phyloP scores from a whole-genome alignment of 2,797 vertebrate genomes.

The Apogon talboti region DNA sequence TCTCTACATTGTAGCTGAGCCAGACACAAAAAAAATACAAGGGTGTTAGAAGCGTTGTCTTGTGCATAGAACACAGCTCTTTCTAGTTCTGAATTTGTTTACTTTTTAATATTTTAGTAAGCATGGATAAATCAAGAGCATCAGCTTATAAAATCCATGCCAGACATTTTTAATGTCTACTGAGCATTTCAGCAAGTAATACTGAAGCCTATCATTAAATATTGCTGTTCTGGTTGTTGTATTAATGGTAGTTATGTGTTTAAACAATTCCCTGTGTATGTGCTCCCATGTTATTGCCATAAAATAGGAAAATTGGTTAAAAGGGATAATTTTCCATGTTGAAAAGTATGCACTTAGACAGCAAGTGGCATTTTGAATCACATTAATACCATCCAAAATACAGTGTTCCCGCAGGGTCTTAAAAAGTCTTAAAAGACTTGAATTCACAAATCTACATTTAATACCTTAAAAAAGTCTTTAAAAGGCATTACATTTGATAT shows the following conservation, averaged over 20 bases:
- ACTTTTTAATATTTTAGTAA: constrained; percentile 15
- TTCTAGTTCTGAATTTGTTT: constrained; percentile 11
- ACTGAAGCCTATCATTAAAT: not conserved
- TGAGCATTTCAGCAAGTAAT: constrained; percentile 11
- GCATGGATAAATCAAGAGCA: constrained; percentile 4
- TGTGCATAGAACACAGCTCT: not conserved
- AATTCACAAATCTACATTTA: no score
- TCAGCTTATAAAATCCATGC: not conserved
- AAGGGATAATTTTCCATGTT: not conserved
- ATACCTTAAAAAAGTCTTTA: no score
- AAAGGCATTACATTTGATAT: no score
- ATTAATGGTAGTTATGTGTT: constrained; percentile 3
- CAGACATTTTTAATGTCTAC: not conserved
- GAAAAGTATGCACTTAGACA: not conserved
- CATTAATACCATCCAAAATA: not conserved
- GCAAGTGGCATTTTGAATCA: not conserved
- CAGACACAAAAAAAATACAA: constrained; percentile 4
- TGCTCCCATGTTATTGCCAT: not conserved
- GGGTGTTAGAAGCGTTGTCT: not conserved
- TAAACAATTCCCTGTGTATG: not conserved
- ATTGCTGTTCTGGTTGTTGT: not conserved
- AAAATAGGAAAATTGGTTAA: not conserved
- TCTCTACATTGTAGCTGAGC: constrained; percentile 7
- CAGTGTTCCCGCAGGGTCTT: no score
- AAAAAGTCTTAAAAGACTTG: no score